Evolutionary conservation across 2,888 invertebrate species (phyloP).

Genomic region (Andrena bicolor): DNA sequence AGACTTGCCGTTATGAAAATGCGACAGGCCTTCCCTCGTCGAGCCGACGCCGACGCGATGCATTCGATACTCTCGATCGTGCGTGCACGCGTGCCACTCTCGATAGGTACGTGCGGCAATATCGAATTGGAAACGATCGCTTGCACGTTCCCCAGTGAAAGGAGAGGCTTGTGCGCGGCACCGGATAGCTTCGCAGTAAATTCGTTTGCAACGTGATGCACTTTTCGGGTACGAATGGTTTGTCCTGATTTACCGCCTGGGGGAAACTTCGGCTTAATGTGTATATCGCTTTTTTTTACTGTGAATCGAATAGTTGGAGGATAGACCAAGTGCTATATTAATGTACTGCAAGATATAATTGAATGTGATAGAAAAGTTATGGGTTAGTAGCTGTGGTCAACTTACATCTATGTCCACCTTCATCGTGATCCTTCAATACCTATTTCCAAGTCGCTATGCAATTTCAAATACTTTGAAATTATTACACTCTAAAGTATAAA

Average conservation of each 20-base stretch:
- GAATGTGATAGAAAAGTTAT: too few relatives aligned
- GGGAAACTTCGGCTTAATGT: not conserved
- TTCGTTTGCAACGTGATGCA: constrained; percentile 49
- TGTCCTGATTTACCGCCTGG: constrained; percentile 21
- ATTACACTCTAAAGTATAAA: constrained; percentile 40
- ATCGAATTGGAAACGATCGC: constrained; percentile 62
- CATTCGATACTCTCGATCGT: constrained; percentile 43
- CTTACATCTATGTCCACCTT: not conserved
- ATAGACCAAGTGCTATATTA: too few relatives aligned
- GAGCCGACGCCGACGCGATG: constrained; percentile 40
- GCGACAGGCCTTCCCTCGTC: constrained; percentile 63
- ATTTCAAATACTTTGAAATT: constrained; percentile 10
- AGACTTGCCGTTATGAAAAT: constrained; percentile 65
- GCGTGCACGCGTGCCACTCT: constrained; percentile 29
- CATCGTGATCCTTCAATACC: not conserved
- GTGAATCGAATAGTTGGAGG: too few relatives aligned
- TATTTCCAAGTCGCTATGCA: not conserved
- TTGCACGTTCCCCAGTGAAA: constrained; percentile 45
- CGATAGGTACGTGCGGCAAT: constrained; percentile 40
- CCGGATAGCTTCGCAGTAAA: constrained; percentile 43
- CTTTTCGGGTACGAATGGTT: constrained; percentile 26
- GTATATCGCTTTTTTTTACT: too few relatives aligned
- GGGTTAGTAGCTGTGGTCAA: too few relatives aligned
- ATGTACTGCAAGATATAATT: too few relatives aligned
- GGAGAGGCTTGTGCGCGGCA: constrained; percentile 41